phyloP scores from a whole-genome alignment of 2,797 vertebrate species.

The Hylomyscus alleni region DNA sequence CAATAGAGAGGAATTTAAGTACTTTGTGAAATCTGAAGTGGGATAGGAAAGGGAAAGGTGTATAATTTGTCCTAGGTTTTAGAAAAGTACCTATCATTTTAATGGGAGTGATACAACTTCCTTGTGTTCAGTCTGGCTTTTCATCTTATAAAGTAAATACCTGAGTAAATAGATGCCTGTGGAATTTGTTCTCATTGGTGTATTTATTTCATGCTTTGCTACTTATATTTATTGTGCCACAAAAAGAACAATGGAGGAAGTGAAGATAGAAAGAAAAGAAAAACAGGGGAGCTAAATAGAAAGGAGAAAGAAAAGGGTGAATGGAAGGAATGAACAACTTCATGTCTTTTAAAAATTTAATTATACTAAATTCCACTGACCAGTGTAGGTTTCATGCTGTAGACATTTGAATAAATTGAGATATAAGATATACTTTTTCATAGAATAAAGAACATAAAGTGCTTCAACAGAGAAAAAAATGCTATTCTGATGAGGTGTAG shows the following conservation, averaged over 20 bases:
- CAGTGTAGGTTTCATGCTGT: slow-evolving; percentile 13
- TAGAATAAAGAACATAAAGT: slow-evolving; percentile 51
- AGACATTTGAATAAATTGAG: background rate
- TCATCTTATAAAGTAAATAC: slow-evolving; percentile 34
- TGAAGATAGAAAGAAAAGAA: background rate
- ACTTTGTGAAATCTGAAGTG: slow-evolving; percentile 32
- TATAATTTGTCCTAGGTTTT: slow-evolving; percentile 15
- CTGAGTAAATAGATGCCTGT: background rate
- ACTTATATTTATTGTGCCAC: background rate
- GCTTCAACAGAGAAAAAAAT: slow-evolving; percentile 61
- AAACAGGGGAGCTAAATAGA: no score
- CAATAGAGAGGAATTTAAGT: slow-evolving; percentile 46
- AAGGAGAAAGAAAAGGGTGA: background rate
- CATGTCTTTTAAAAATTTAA: background rate
- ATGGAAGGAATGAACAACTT: background rate
- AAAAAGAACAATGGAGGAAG: background rate
- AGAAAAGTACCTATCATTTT: slow-evolving; percentile 21
- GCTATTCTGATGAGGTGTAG: background rate
- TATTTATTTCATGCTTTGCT: slow-evolving; percentile 15
- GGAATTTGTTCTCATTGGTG: background rate
- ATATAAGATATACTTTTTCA: slow-evolving; percentile 41
- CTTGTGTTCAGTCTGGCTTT: slow-evolving; percentile 40
- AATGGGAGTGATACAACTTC: background rate
- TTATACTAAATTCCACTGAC: background rate
- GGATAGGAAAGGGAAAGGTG: background rate